phyloP scores from a whole-genome alignment of 92 coral and sea anemone genomes.

The Isaurus tuberculatus region DNA sequence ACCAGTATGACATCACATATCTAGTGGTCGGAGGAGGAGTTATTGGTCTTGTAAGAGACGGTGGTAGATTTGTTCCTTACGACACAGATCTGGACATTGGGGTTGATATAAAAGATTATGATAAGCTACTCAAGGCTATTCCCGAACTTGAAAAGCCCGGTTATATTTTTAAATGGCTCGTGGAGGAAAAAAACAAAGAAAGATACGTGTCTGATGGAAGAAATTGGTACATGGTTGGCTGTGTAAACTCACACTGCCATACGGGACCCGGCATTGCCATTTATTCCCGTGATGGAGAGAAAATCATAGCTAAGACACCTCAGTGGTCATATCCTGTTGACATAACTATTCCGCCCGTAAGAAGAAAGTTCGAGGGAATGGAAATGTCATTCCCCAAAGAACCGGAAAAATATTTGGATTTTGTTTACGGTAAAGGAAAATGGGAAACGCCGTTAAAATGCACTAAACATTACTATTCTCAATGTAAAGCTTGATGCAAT shows the following conservation, averaged over 20 bases:
- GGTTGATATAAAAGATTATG: constrained; percentile 39
- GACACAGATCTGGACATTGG: constrained; percentile 46
- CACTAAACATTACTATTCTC: constrained; percentile 11
- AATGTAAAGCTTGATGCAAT: not conserved
- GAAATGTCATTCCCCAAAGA: constrained; percentile 54
- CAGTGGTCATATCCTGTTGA: constrained; percentile 18
- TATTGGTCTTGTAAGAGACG: constrained; percentile 43
- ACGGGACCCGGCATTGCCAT: constrained; percentile 53
- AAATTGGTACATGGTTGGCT: constrained; percentile 51
- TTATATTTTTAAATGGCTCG: constrained; percentile 44
- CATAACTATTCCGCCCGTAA: constrained; percentile 38
- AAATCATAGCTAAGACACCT: constrained; percentile 13
- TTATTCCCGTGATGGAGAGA: constrained; percentile 19
- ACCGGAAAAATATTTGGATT: constrained; percentile 39
- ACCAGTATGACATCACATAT: constrained; percentile 41
- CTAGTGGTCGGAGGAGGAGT: constrained; percentile 46
- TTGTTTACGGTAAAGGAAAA: constrained; percentile 48
- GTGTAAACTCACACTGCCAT: constrained; percentile 30
- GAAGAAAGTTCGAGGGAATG: constrained; percentile 44
- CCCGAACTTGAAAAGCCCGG: constrained; percentile 47
- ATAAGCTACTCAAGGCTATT: constrained; percentile 28
- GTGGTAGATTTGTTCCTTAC: constrained; percentile 39
- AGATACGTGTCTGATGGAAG: not conserved
- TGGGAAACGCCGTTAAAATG: constrained; percentile 23
- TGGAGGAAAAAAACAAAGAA: not conserved